Percentiles rank a stretch among this genome's conserved stretches.
These are phyloP conservation scores for Eretmocerus hayati DNA, from an alignment of 2,888 invertebrate genomes.

Conservation along the genomic window DNA sequence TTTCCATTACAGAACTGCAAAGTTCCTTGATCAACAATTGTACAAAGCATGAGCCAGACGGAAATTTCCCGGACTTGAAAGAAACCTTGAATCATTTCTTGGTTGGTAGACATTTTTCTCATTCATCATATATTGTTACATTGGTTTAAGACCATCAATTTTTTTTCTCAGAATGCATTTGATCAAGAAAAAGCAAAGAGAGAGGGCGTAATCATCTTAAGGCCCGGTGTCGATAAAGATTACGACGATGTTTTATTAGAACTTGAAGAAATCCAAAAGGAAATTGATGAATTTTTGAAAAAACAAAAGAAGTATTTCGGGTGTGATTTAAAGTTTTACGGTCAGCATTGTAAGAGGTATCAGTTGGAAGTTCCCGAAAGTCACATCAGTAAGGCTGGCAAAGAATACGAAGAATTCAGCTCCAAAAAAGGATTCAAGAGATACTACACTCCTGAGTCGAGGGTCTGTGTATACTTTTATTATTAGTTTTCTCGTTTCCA, in stretches of 20 bases:
- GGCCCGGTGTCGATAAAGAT: constrained; percentile 71
- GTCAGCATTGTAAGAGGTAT: constrained; percentile 82
- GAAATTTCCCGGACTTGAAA: constrained; percentile 68
- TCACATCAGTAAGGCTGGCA: constrained; percentile 59
- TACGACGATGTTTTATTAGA: constrained; percentile 68
- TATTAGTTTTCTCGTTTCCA: too few relatives aligned
- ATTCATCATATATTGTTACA: neutral
- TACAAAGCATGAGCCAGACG: constrained; percentile 55
- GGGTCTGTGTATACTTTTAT: constrained; percentile 52
- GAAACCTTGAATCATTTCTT: constrained; percentile 74
- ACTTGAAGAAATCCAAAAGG: constrained; percentile 62
- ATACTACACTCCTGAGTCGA: constrained; percentile 72
- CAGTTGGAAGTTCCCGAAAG: constrained; percentile 87
- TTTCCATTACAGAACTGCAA: constrained; percentile 39
- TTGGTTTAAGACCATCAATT: neutral
- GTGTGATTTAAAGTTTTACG: constrained; percentile 73
- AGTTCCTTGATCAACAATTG: constrained; percentile 30
- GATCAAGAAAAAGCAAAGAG: constrained; percentile 79
- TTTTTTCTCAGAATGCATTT: constrained; percentile 65
- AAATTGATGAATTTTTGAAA: constrained; percentile 67
- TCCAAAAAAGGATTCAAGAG: constrained; percentile 78
- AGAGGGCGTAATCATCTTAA: constrained; percentile 84
- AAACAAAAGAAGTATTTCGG: constrained; percentile 70
- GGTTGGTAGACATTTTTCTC: constrained; percentile 48
- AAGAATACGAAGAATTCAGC: constrained; percentile 73